These are phyloP conservation scores for Phengaris arion DNA, from an alignment of 2,888 invertebrate genomes.

Conservation along the genomic window DNA sequence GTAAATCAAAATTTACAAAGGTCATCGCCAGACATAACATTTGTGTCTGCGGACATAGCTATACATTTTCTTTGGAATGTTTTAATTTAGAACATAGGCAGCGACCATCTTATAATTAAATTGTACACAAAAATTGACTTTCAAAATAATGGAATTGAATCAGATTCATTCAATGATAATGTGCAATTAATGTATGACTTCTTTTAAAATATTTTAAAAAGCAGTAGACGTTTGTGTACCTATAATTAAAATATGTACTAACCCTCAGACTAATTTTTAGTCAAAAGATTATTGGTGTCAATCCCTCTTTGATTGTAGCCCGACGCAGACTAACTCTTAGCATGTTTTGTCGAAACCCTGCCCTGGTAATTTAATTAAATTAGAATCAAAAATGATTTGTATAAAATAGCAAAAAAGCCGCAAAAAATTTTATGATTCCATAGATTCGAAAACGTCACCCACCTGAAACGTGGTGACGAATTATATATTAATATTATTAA, in stretches of 20 bases:
- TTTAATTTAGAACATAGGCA: slow-evolving; percentile 2
- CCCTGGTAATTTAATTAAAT: slow-evolving; percentile 36
- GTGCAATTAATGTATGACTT: too few species aligned
- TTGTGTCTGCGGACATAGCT: slow-evolving; percentile 4
- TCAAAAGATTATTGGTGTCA: slow-evolving; percentile 41
- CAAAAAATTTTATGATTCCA: slow-evolving; percentile 29
- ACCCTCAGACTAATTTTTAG: slow-evolving; percentile 36
- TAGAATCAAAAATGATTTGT: slow-evolving; percentile 34
- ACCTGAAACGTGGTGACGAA: slow-evolving; percentile 26
- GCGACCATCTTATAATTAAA: neutral
- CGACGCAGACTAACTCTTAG: too few species aligned
- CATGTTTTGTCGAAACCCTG: slow-evolving; percentile 29
- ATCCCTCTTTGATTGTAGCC: slow-evolving; percentile 29
- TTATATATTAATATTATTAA: slow-evolving; percentile 30
- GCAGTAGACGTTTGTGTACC: slow-evolving; percentile 36
- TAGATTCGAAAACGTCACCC: slow-evolving; percentile 26
- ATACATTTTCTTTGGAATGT: slow-evolving; percentile 1
- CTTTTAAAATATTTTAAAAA: neutral
- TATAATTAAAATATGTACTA: slow-evolving; percentile 23
- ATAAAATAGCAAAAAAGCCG: slow-evolving; percentile 30
- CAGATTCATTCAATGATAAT: too few species aligned
- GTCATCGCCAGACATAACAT: slow-evolving; percentile 13
- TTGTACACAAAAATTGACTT: neutral
- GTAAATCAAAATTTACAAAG: neutral
- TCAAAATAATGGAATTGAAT: neutral